Conservation (phyloP, 2,797 vertebrate genomes). For the Pantherophis alleghaniensis region DNA sequence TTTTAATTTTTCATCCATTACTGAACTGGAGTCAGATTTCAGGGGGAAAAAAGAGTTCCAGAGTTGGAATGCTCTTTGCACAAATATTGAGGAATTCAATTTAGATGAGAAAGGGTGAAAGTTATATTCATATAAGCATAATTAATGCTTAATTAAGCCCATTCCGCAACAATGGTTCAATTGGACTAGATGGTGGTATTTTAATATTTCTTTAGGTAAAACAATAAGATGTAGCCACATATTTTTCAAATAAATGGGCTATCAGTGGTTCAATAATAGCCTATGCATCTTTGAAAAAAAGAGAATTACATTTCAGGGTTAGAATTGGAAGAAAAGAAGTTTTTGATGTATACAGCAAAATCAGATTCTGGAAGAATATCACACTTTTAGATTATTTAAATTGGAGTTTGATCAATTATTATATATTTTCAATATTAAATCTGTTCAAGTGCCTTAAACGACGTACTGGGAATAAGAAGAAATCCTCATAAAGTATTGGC, state of each 20-base stretch:
- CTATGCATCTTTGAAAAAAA: background rate
- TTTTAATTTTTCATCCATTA: background rate
- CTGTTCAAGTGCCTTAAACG: background rate
- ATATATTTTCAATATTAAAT: background rate
- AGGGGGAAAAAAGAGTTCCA: too few species aligned
- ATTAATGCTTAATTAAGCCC: background rate
- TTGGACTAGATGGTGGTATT: background rate
- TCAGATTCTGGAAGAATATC: background rate
- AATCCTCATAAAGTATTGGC: background rate
- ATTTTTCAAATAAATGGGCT: background rate
- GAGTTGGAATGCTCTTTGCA: background rate
- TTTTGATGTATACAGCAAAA: background rate
- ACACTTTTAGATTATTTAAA: background rate
- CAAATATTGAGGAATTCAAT: background rate
- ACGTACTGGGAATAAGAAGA: background rate
- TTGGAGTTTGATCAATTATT: background rate
- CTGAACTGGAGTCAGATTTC: background rate
- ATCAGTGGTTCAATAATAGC: background rate
- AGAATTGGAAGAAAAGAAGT: background rate
- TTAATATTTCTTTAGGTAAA: background rate
- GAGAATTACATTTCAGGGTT: background rate
- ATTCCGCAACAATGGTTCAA: background rate
- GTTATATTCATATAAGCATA: background rate
- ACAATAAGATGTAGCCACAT: background rate
- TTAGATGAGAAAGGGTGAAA: background rate